Evolutionary conservation across 2,888 invertebrate genomes (phyloP).

Genomic region (Ichneumoninae sp.): DNA sequence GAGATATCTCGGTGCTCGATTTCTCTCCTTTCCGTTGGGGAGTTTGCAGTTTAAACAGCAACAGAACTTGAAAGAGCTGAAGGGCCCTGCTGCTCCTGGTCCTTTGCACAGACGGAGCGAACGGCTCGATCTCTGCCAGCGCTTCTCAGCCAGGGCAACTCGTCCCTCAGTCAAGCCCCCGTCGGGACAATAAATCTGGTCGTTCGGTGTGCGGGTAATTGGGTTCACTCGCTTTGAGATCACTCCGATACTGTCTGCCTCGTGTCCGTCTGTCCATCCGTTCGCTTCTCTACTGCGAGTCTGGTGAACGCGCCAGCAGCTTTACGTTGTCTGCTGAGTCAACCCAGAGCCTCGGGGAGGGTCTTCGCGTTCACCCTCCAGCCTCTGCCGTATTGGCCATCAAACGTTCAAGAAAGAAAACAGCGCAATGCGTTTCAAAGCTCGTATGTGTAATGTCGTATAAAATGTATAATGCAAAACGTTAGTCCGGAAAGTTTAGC

Average conservation of each 20-base stretch:
- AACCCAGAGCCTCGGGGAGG: slow-evolving; percentile 31
- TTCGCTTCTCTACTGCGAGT: slow-evolving; percentile 60
- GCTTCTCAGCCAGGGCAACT: slow-evolving; percentile 79
- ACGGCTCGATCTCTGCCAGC: slow-evolving; percentile 66
- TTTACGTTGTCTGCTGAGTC: slow-evolving; percentile 39
- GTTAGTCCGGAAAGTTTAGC: background rate
- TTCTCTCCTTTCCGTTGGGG: slow-evolving; percentile 57
- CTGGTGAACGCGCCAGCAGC: slow-evolving; percentile 44
- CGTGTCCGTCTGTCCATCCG: slow-evolving; percentile 81
- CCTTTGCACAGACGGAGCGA: slow-evolving; percentile 43
- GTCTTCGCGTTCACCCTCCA: slow-evolving; percentile 24
- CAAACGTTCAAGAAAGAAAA: background rate
- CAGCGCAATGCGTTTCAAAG: background rate
- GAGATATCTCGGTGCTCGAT: slow-evolving; percentile 64
- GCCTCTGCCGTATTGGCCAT: slow-evolving; percentile 12
- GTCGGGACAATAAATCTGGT: slow-evolving; percentile 83
- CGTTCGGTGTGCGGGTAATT: slow-evolving; percentile 82
- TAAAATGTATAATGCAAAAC: background rate
- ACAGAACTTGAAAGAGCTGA: slow-evolving; percentile 52
- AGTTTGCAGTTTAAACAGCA: slow-evolving; percentile 56
- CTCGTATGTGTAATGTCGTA: background rate
- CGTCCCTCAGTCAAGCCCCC: slow-evolving; percentile 78
- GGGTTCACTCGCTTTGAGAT: slow-evolving; percentile 83
- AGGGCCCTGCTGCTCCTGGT: slow-evolving; percentile 48
- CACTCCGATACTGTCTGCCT: slow-evolving; percentile 84